Base-by-base conservation (phyloP, 1,140 invertebrate species). In the Drosophila fuyamai region DNA sequence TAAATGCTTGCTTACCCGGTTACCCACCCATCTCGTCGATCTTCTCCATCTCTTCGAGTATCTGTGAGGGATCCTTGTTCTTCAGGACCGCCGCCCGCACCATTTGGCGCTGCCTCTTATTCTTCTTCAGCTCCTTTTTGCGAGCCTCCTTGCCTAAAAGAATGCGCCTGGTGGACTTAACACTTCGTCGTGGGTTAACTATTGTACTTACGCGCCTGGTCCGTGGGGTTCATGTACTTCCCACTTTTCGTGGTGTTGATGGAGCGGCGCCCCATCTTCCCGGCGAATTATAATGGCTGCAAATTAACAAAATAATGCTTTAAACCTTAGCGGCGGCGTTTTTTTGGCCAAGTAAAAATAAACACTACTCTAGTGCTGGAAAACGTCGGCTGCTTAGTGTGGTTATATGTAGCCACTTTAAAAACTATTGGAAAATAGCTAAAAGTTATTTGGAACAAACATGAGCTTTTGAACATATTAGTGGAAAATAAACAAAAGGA, bases 161-260 rank as follows among this genome's bases (percentile, higher is more conserved):
- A 36, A 54, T 29, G 40, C 5, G 44, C 12, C 7, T 13, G 38
- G 44, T 48, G 27, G 36, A 32, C 40, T 51, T 32, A 43, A 35
- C 18, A 32, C 27, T 68, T 41, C 46, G 4, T 62, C 61, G 48
- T 50, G 2, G 16, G 7, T 10, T 23, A 32, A 46, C 14, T 46
- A 57, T 56, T 40, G 13, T 92, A 97, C 97, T 97, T 96, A 98
- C 98, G 94, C 60, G 98, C 98, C 96, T 99, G 98, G 93, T 99
- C 98, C 5, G 98, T 99, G 23, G 98, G 98, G 94, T 99, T 99
- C 98, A 99, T 99, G 88, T 98, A 99, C 95, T 99, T 99, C 91
- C 98, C 98, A 98, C 98, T 99, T 95, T 99, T 99, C 32, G 98
- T 99, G 95, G 98, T 98, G 94, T 98, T 99, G 80, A 99, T 99